Conservation (phyloP, 1,140 invertebrate genomes). For the Tetragonula clypearis region DNA sequence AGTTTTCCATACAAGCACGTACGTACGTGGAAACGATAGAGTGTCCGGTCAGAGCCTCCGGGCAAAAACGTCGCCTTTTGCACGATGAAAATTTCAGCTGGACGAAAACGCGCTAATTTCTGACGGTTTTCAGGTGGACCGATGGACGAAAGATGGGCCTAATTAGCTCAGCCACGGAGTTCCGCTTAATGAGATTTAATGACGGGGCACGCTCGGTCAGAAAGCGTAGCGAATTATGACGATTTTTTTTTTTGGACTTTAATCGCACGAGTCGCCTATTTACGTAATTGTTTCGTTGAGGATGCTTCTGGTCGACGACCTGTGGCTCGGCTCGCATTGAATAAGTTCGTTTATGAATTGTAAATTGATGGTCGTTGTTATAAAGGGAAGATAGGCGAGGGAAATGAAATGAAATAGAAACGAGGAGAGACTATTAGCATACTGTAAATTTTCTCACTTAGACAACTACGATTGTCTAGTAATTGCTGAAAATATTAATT, state of each 20-base stretch:
- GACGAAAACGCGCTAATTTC: constrained; percentile 1
- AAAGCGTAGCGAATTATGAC: constrained; percentile 8
- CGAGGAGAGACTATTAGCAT: not conserved
- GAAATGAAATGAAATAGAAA: too few relatives aligned
- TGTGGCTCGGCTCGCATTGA: too few relatives aligned
- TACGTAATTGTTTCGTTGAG: constrained; percentile 1
- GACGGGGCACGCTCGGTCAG: not conserved
- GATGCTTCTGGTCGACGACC: not conserved
- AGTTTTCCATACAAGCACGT: not conserved
- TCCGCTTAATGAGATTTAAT: constrained; percentile 36
- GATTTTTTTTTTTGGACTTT: not conserved
- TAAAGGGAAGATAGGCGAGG: too few relatives aligned
- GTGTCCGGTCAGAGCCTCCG: not conserved
- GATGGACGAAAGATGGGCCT: not conserved
- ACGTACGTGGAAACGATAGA: not conserved
- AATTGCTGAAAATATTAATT: too few relatives aligned
- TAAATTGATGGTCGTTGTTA: too few relatives aligned
- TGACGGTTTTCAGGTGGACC: not conserved
- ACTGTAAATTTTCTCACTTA: not conserved
- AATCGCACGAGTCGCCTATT: not conserved
- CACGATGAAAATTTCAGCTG: not conserved
- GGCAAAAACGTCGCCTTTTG: not conserved
- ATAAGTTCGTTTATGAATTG: too few relatives aligned
- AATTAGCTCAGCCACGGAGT: constrained; percentile 22
- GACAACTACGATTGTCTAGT: not conserved